phyloP scores from a whole-genome alignment of 23 tunicate species.

The Trididemnum clinides region DNA sequence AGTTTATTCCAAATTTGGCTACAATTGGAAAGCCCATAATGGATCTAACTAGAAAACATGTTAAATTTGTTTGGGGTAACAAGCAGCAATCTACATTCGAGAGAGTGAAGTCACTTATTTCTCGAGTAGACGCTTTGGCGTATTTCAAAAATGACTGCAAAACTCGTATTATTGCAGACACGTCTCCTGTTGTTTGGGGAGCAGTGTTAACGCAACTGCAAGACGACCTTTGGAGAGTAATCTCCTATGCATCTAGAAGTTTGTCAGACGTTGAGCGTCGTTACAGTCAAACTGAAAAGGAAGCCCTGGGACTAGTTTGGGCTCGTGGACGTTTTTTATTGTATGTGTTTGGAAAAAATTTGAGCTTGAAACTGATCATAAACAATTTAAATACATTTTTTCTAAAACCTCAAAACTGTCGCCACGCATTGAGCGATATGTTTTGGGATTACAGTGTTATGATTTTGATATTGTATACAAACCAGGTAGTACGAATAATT shows the following conservation, averaged over 20 bases:
- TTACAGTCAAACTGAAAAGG: slow-evolving; percentile 38
- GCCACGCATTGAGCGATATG: slow-evolving; percentile 19
- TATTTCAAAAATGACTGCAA: not conserved
- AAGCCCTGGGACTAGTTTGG: not conserved
- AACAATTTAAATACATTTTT: not conserved
- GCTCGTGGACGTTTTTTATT: slow-evolving; percentile 23
- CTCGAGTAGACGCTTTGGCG: not conserved
- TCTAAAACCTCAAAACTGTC: not conserved
- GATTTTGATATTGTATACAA: slow-evolving; percentile 8
- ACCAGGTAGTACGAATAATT: slow-evolving; percentile 9
- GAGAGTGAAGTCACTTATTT: not conserved
- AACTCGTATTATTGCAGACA: slow-evolving; percentile 7
- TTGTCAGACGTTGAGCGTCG: slow-evolving; percentile 19
- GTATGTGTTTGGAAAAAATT: slow-evolving; percentile 17
- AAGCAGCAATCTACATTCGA: not conserved
- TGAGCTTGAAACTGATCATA: slow-evolving; percentile 26
- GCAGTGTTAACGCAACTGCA: slow-evolving; percentile 3
- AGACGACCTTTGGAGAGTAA: slow-evolving; percentile 18
- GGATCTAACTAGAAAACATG: slow-evolving; percentile 16
- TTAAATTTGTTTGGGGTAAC: not conserved
- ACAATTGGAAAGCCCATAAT: slow-evolving; percentile 14
- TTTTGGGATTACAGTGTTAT: slow-evolving; percentile 16
- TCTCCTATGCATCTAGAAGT: slow-evolving; percentile 13
- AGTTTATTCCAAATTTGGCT: slow-evolving; percentile 32
- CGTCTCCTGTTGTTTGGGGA: slow-evolving; percentile 7